phyloP scores from a whole-genome alignment of 1,140 invertebrate species.

The Chironomus striatipennis region DNA sequence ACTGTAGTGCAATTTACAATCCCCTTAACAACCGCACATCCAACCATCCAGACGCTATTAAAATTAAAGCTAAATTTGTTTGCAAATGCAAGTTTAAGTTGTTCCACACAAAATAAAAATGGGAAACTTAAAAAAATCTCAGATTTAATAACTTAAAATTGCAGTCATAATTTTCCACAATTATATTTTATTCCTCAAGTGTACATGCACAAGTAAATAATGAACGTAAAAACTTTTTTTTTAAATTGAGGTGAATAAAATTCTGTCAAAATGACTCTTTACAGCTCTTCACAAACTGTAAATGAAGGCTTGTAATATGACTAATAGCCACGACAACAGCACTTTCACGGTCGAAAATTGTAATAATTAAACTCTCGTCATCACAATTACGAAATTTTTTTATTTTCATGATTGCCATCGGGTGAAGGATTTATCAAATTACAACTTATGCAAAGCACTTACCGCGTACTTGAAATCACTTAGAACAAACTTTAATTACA shows the following conservation, averaged over 20 bases:
- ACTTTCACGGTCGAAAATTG: not conserved
- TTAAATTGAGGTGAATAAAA: not conserved
- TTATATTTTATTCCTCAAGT: not conserved
- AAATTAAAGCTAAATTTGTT: not conserved
- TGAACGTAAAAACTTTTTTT: not conserved
- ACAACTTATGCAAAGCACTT: not conserved
- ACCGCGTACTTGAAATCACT: constrained; percentile 22
- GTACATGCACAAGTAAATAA: not conserved
- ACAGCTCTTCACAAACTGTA: not conserved
- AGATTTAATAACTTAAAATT: constrained; percentile 1
- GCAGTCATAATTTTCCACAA: constrained; percentile 12
- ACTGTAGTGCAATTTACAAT: too few species aligned
- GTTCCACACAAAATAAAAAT: not conserved
- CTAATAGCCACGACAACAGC: not conserved
- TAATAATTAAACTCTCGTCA: too few species aligned
- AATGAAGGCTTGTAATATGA: not conserved
- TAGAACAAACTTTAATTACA: not conserved
- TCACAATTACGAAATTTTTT: too few species aligned
- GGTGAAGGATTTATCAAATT: too few species aligned
- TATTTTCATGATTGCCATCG: too few species aligned
- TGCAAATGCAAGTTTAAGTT: not conserved
- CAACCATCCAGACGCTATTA: too few species aligned
- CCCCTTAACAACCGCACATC: too few species aligned
- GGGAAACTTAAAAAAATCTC: constrained; percentile 5
- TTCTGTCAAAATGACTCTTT: not conserved